phyloP scores from a whole-genome alignment of 2,113 vertebrate genomes.

The Neotoma lepida region DNA sequence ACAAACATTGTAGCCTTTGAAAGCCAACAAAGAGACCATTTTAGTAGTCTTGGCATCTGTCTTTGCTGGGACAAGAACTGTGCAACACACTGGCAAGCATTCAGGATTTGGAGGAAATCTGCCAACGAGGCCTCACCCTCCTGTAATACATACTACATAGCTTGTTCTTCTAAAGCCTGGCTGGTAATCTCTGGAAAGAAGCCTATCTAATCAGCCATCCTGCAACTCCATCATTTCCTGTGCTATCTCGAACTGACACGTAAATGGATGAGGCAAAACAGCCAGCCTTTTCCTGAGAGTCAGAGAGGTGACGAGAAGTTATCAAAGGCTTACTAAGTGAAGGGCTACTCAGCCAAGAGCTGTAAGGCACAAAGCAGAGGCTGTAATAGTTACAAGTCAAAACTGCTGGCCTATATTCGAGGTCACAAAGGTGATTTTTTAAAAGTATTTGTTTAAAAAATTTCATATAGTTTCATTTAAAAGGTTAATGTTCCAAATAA shows the following conservation, averaged over 20 bases:
- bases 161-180: background rate
- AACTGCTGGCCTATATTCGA: slow-evolving; percentile 14
- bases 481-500: slow-evolving; percentile 35
- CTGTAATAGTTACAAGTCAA: slow-evolving; percentile 11
- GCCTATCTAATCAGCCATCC: background rate
- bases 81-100: background rate
- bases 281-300: background rate
- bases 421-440: background rate
- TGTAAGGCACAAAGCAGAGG: background rate
- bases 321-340: background rate
- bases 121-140: background rate
- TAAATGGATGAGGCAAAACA: slow-evolving; percentile 8
- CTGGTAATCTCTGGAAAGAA: slow-evolving; percentile 1
- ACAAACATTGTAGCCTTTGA: background rate
- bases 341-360: background rate
- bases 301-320: background rate
- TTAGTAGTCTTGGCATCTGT: background rate
- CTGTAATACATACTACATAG: background rate
- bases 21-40: background rate
- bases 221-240: background rate
- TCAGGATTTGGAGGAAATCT: slow-evolving; percentile 39
- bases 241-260: background rate
- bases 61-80: slow-evolving; percentile 49
- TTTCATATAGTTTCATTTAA: slow-evolving; percentile 2
- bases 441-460: background rate